Base-by-base conservation (phyloP, 2,113 vertebrate genomes). In the Todiramphus saurophagus region DNA sequence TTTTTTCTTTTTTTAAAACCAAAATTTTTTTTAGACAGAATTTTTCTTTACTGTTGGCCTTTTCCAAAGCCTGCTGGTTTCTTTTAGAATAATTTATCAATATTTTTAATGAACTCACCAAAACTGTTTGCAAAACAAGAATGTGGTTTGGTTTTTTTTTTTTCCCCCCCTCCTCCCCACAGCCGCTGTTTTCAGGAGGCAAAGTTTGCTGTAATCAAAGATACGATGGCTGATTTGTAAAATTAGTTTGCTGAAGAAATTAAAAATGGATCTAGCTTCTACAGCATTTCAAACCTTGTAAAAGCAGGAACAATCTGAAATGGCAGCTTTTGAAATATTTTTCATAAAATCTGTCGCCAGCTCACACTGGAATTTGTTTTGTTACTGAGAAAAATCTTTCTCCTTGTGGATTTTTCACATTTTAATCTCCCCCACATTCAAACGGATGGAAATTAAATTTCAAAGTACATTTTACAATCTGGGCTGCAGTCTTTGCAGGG, bases 361-460 rank as follows among this genome's bases (percentile, higher is more conserved):
- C 86, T 92, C 35, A 75, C 50, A n/a, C 50, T 43, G 73, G 33
- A 87, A 89, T 91, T 96, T 90, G 85, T 76, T 94, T 91, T 80
- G 83, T 48, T 87, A 69, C 80, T 1, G 5, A 83, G 39, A 92
- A 94, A 89, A 86, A 81, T 81, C 58, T 44, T 84, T 58, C 66
- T 89, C 76, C 90, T 89, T 62, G 76, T 50, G 64, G 35, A 82
- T 27, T 64, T 93, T 90, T 33, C 56, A 39, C 6, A 4, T 91
- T 97, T 94, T 95, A 93, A 94, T 95, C 90, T 95, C 59, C 94
- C 94, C 67, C 87, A 91, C 78, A 50, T 59, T 90, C 78, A 93
- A 94, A 91, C 1, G 39, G 50, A 59, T 90, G 79, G 85, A 87
- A 96, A 95, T 77, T 39, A 92, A 59, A 84, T 92, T 95, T 91